These are phyloP conservation scores for Lytechinus variegatus DNA, from an alignment of 35 echinoderm and acorn worm species.

Conservation along the genomic window DNA sequence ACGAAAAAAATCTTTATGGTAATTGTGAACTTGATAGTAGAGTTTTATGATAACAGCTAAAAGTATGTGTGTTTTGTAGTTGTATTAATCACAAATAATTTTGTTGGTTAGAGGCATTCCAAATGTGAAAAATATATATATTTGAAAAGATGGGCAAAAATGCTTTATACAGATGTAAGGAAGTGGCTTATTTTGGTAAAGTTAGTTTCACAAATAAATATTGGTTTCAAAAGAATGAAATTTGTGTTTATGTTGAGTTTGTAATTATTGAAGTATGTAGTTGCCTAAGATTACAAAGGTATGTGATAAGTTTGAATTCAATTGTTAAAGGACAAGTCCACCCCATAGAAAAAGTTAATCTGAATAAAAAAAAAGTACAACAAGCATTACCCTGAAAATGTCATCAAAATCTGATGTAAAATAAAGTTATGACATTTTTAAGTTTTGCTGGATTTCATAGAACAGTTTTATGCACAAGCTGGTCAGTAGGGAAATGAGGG, in stretches of 20 bases:
- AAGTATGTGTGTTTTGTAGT: neutral
- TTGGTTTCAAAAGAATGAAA: neutral
- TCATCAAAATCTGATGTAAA: no score
- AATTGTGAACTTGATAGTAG: neutral
- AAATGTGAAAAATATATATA: neutral
- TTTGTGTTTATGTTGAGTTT: neutral
- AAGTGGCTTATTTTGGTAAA: neutral
- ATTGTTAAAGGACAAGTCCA: no score
- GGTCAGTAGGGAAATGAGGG: no score
- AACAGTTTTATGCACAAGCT: no score
- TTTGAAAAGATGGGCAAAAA: neutral
- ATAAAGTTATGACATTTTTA: no score
- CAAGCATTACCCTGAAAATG: no score
- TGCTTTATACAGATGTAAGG: neutral
- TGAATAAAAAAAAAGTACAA: no score
- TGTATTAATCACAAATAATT: neutral
- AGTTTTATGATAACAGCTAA: neutral
- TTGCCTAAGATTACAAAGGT: no score
- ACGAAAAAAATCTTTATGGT: neutral
- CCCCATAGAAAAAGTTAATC: no score
- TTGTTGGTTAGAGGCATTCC: neutral
- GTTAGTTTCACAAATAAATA: conserved; percentile 15
- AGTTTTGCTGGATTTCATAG: no score
- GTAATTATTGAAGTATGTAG: no score
- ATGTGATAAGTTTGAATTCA: no score